Evolutionary conservation across 2,113 vertebrate species (phyloP).

Genomic region (Trogon melanurus): DNA sequence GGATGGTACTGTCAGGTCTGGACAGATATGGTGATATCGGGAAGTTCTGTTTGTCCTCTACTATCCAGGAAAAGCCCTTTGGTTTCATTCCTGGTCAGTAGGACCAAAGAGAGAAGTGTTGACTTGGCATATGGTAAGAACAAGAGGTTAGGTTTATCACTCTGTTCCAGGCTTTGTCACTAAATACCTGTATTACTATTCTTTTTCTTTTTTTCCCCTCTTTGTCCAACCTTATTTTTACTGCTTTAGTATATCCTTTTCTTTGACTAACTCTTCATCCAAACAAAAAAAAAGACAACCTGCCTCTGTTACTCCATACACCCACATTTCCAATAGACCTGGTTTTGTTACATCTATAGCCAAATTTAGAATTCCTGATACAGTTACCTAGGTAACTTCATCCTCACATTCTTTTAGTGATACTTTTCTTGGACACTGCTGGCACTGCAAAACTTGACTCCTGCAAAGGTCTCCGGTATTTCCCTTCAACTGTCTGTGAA

Average conservation of each 20-base stretch:
- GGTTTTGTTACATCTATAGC: not conserved
- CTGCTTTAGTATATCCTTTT: not conserved
- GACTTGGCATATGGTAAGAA: fast-evolving
- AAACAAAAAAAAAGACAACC: not conserved
- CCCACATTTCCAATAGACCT: not conserved
- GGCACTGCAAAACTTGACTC: not conserved
- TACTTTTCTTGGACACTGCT: not conserved
- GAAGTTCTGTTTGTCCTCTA: fast-evolving
- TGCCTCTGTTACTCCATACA: not conserved
- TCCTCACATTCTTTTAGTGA: not conserved
- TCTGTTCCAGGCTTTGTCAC: not conserved
- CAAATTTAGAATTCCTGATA: not conserved
- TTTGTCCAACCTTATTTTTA: not conserved
- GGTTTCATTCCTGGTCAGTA: not conserved
- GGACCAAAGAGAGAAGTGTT: not conserved
- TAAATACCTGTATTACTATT: not conserved
- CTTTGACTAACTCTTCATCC: not conserved
- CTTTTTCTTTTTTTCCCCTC: not conserved
- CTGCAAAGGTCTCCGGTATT: not conserved
- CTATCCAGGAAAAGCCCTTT: not conserved
- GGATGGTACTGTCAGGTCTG: not conserved
- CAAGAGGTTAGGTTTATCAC: not conserved
- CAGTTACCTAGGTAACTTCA: not conserved
- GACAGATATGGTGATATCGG: fast-evolving
- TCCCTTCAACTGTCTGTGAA: not conserved